These are phyloP conservation scores for Zaprionus inermis DNA, from an alignment of 1,140 invertebrate genomes.

Conservation along the genomic window DNA sequence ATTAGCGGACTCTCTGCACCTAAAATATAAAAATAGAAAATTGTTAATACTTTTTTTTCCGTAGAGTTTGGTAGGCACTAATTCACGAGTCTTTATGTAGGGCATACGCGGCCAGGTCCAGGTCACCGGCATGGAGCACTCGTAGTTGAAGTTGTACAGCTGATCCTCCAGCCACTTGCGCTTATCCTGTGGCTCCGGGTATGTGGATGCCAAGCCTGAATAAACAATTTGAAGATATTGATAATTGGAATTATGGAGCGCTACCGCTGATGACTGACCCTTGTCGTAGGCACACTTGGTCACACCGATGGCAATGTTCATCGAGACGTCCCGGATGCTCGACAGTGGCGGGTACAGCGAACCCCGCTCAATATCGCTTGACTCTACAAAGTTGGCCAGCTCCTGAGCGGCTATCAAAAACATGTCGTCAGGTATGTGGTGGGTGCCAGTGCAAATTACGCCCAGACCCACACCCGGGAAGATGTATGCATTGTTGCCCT, in stretches of 20 bases:
- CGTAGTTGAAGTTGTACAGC: slow-evolving; percentile 92
- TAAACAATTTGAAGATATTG: slow-evolving; percentile 48
- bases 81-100: slow-evolving; percentile 83
- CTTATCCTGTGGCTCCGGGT: slow-evolving; percentile 92
- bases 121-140: slow-evolving; percentile 89
- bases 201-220: slow-evolving; percentile 91
- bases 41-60: slow-evolving; percentile 80
- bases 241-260: background rate
- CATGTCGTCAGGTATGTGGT: slow-evolving; percentile 95
- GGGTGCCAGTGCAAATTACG: slow-evolving; percentile 93
- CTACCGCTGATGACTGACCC: slow-evolving; percentile 85
- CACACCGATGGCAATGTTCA: slow-evolving; percentile 94
- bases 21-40: slow-evolving; percentile 57
- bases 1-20: slow-evolving; percentile 80
- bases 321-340: slow-evolving; percentile 94
- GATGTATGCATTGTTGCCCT: slow-evolving; percentile 98
- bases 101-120: slow-evolving; percentile 88
- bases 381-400: slow-evolving; percentile 92
- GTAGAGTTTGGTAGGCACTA: slow-evolving; percentile 81
- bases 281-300: slow-evolving; percentile 95
- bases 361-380: slow-evolving; percentile 92
- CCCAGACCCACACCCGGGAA: slow-evolving; percentile 96
- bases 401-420: slow-evolving; percentile 95
- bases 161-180: slow-evolving; percentile 89
- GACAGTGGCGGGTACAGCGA: slow-evolving; percentile 96